Evolutionary conservation across 1,140 invertebrate species (phyloP).

Genomic region (Panulirus ornatus): DNA sequence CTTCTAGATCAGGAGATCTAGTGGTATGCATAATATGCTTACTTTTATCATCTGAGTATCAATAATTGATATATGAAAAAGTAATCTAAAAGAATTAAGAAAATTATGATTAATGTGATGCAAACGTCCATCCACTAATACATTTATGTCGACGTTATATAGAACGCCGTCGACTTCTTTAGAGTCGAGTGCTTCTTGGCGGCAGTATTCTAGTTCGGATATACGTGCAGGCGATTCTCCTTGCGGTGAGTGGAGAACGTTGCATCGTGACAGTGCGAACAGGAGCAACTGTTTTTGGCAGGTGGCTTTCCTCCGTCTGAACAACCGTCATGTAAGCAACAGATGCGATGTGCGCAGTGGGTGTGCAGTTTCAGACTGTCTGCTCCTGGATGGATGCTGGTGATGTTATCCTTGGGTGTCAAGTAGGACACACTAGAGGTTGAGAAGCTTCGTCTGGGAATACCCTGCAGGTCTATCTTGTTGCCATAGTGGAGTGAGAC

Average conservation of each 20-base stretch:
- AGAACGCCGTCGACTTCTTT: too few species aligned
- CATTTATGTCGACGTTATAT: background rate
- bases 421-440: constrained; percentile 32
- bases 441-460: constrained; percentile 17
- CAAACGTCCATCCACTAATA: too few species aligned
- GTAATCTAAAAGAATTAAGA: background rate
- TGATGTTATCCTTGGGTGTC: background rate
- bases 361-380: background rate
- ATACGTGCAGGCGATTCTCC: background rate
- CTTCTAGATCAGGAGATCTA: background rate
- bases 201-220: background rate
- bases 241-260: background rate
- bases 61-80: background rate
- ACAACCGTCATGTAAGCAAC: background rate
- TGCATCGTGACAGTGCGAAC: background rate
- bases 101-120: background rate
- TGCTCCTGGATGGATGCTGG: background rate
- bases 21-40: background rate
- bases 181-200: background rate
- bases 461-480: background rate
- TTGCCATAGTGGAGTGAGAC: background rate
- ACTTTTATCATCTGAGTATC: background rate
- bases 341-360: background rate
- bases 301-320: background rate
- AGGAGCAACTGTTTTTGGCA: background rate